A percentile compares a stretch with the other conserved stretches of the same genome.
Evolutionary conservation across 2,113 vertebrate species (phyloP).

Genomic region (Ammodytes marinus): DNA sequence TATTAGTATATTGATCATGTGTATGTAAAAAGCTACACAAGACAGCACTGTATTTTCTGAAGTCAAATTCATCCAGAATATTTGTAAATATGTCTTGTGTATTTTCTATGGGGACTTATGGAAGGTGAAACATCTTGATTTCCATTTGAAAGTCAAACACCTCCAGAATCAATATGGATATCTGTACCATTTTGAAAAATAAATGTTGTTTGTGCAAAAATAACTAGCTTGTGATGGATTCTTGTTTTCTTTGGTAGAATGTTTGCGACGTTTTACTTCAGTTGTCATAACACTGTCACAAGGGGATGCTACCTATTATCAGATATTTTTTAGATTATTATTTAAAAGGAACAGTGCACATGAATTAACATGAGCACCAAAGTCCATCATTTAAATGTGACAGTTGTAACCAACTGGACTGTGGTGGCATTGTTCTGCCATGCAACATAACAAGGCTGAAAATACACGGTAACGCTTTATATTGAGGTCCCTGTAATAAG

Average conservation of each 20-base stretch:
- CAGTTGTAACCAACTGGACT: too few species aligned
- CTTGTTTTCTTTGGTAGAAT: not conserved
- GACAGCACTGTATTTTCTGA: conserved; percentile 28
- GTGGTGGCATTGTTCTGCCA: too few species aligned
- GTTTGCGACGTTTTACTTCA: not conserved
- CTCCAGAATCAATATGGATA: conserved; percentile 12
- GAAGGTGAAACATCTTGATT: conserved; percentile 1
- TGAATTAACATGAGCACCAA: too few species aligned
- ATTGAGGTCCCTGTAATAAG: too few species aligned
- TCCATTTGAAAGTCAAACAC: conserved; percentile 1
- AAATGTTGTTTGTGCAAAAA: conserved; percentile 28
- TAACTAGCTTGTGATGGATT: not conserved
- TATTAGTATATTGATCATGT: not conserved
- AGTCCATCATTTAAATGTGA: too few species aligned
- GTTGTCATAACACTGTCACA: not conserved
- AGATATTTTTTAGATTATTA: too few species aligned
- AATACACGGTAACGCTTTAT: too few species aligned
- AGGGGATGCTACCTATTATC: not conserved
- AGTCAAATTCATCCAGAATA: conserved; percentile 11
- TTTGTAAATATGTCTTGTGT: conserved; percentile 41
- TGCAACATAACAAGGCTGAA: too few species aligned
- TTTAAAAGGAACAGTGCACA: too few species aligned
- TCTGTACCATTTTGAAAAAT: conserved; percentile 27
- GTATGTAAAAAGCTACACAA: conserved; percentile 21
- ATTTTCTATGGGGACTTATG: conserved; percentile 20